These are phyloP conservation scores for Nesidiocoris tenuis DNA, from an alignment of 2,888 invertebrate species.

Conservation along the genomic window DNA sequence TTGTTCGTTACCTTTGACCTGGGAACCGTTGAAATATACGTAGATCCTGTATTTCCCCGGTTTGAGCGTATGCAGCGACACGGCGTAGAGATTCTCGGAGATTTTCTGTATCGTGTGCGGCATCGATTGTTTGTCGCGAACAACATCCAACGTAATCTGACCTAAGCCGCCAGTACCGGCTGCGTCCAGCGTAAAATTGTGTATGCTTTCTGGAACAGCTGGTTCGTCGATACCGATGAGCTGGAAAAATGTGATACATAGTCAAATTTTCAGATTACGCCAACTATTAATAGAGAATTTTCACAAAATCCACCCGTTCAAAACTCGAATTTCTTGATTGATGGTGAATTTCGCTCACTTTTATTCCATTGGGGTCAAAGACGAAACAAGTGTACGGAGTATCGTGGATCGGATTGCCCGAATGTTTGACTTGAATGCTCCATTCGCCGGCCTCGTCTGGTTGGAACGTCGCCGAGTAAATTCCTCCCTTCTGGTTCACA, in stretches of 20 bases:
- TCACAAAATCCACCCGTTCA: too few relatives aligned
- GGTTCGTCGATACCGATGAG: slow-evolving; percentile 71
- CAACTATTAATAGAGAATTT: too few relatives aligned
- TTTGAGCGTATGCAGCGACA: slow-evolving; percentile 60
- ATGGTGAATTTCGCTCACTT: too few relatives aligned
- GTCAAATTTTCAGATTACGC: too few relatives aligned
- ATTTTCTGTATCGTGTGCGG: slow-evolving; percentile 80
- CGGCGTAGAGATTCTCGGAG: slow-evolving; percentile 62
- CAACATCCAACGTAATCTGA: slow-evolving; percentile 84
- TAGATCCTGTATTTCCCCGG: slow-evolving; percentile 70
- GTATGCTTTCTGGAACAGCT: slow-evolving; percentile 80
- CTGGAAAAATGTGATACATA: too few relatives aligned
- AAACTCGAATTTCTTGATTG: too few relatives aligned
- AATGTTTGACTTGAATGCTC: slow-evolving; percentile 94
- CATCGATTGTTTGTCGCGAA: slow-evolving; percentile 81
- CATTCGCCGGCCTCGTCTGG: slow-evolving; percentile 97
- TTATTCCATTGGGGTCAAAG: slow-evolving; percentile 88
- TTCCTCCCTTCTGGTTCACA: slow-evolving; percentile 75
- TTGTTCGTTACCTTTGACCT: slow-evolving; percentile 62
- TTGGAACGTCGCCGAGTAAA: slow-evolving; percentile 93
- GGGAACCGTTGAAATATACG: slow-evolving; percentile 90
- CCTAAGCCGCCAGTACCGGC: slow-evolving; percentile 80
- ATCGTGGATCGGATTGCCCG: slow-evolving; percentile 91
- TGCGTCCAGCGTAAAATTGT: slow-evolving; percentile 77
- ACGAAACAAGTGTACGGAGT: slow-evolving; percentile 96